Conservation (phyloP, 2,797 vertebrate genomes). For the Hapalemur alaotrensis region DNA sequence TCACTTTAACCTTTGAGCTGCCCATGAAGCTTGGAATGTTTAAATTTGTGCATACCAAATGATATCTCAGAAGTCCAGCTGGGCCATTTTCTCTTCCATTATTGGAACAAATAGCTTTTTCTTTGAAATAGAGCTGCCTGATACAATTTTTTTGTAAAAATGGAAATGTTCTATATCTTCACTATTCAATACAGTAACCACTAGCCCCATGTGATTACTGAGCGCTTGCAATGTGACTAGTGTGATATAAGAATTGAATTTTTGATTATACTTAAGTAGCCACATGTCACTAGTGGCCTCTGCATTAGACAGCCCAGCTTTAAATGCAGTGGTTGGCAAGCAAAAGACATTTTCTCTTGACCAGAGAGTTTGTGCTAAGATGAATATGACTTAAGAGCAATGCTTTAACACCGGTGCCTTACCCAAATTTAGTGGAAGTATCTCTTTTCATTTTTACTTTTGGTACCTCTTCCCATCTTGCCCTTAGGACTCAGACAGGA, state of each 20-base stretch:
- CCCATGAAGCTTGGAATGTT: background rate
- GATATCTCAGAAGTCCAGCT: background rate
- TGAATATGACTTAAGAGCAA: background rate
- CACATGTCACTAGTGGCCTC: background rate
- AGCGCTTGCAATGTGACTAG: background rate
- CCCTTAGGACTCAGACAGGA: background rate
- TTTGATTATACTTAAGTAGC: background rate
- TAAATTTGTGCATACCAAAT: background rate
- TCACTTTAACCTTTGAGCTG: background rate
- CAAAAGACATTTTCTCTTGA: background rate
- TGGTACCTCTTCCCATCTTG: background rate
- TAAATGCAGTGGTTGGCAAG: background rate
- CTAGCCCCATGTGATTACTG: background rate
- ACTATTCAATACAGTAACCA: background rate
- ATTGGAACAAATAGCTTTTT: background rate
- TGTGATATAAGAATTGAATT: background rate
- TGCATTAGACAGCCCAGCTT: background rate
- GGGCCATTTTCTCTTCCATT: background rate
- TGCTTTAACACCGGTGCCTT: background rate
- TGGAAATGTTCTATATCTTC: background rate
- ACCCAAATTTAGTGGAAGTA: background rate
- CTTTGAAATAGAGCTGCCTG: background rate
- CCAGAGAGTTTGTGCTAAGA: background rate
- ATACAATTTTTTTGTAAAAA: background rate
- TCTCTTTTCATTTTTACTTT: background rate